Conservation (phyloP, 1,140 invertebrate species). For the Leguminivora glycinivorella region DNA sequence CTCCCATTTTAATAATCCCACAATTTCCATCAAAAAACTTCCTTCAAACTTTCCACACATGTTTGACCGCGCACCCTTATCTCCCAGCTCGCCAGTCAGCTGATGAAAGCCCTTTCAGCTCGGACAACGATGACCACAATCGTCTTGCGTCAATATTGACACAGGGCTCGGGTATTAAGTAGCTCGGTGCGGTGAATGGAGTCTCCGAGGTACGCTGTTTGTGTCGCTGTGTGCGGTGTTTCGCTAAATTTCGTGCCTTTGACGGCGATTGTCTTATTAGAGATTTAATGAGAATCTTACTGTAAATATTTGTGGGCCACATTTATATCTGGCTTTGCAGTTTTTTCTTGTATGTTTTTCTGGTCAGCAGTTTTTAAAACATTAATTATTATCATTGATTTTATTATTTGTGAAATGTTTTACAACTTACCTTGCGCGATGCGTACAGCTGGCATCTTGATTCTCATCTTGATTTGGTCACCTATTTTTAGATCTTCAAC, state of each 20-base stretch:
- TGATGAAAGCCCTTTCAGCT: constrained; percentile 45
- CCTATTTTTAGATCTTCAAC: constrained; percentile 76
- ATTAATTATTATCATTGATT: background rate
- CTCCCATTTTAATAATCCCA: background rate
- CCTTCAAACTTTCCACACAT: background rate
- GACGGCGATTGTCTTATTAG: constrained; percentile 13
- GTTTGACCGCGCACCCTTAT: constrained; percentile 30
- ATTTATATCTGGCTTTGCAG: constrained; percentile 32
- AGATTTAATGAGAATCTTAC: background rate
- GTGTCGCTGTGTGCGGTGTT: background rate
- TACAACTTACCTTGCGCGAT: constrained; percentile 90
- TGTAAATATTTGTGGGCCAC: background rate
- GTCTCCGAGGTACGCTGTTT: constrained; percentile 41
- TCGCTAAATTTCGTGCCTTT: constrained; percentile 12
- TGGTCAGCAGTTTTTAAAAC: background rate
- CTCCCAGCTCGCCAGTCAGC: constrained; percentile 17
- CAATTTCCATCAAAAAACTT: background rate
- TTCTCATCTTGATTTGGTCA: constrained; percentile 91
- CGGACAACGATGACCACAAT: constrained; percentile 67
- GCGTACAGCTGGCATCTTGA: constrained; percentile 96
- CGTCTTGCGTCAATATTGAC: constrained; percentile 64
- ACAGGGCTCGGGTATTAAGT: constrained; percentile 59
- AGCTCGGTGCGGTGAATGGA: constrained; percentile 66
- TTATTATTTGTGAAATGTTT: constrained; percentile 13
- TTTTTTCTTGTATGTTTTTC: constrained; percentile 36